phyloP scores from a whole-genome alignment of 1,140 invertebrate genomes.

The Gryon sp. region DNA sequence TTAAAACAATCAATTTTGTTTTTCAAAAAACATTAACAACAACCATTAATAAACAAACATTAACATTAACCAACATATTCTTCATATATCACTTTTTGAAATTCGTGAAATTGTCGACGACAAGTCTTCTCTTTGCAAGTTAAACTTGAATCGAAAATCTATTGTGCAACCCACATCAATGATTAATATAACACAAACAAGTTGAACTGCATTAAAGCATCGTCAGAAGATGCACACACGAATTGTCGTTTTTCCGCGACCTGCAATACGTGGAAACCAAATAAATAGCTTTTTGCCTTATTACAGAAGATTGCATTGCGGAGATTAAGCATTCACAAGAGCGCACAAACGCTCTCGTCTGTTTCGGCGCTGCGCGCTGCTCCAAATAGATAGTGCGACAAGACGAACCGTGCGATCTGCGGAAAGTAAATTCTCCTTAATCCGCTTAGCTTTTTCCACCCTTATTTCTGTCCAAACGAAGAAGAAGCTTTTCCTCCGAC shows the following conservation, averaged over 20 bases:
- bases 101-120: too few relatives aligned
- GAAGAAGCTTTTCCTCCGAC: slow-evolving; percentile 35
- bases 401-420: slow-evolving; percentile 65
- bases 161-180: too few relatives aligned
- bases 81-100: too few relatives aligned
- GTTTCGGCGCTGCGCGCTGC: slow-evolving; percentile 27
- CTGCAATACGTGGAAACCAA: neutral
- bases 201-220: neutral
- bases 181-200: too few relatives aligned
- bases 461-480: slow-evolving; percentile 49
- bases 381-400: slow-evolving; percentile 50
- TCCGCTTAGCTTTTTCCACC: slow-evolving; percentile 51
- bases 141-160: slow-evolving; percentile 8
- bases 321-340: slow-evolving; percentile 45
- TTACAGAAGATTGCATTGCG: slow-evolving; percentile 24
- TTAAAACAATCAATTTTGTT: too few relatives aligned
- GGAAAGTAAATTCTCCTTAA: slow-evolving; percentile 71
- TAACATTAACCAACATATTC: too few relatives aligned
- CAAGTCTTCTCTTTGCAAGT: too few relatives aligned
- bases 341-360: slow-evolving; percentile 30
- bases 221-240: neutral
- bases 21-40: too few relatives aligned
- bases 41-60: too few relatives aligned
- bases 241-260: neutral
- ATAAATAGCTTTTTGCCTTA: slow-evolving; percentile 46